Evolutionary conservation across 2,888 invertebrate genomes (phyloP).

Genomic region (Diloba caeruleocephala): DNA sequence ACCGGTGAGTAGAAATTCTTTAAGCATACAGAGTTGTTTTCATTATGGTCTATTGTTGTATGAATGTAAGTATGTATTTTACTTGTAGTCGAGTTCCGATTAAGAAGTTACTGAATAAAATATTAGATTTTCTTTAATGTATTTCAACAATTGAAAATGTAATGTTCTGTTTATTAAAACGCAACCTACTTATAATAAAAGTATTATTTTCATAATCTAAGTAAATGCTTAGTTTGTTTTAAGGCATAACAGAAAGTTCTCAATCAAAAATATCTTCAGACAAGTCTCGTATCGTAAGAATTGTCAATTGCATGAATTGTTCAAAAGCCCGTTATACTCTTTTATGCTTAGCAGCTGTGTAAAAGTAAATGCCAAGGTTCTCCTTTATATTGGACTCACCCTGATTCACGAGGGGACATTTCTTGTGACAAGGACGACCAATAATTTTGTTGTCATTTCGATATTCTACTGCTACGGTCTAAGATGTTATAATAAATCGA

Average conservation of each 20-base stretch:
- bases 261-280: background rate
- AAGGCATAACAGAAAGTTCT: background rate
- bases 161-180: too few species aligned
- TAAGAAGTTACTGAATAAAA: too few species aligned
- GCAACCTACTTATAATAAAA: too few species aligned
- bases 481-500: background rate
- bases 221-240: too few species aligned
- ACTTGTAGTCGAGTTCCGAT: too few species aligned
- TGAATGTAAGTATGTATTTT: too few species aligned
- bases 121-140: too few species aligned
- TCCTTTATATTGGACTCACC: slow-evolving; percentile 30
- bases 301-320: slow-evolving; percentile 4
- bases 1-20: too few species aligned
- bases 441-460: slow-evolving; percentile 18
- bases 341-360: slow-evolving; percentile 24
- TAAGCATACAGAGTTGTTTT: too few species aligned
- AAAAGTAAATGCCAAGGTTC: slow-evolving; percentile 44
- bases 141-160: too few species aligned
- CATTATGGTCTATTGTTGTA: too few species aligned
- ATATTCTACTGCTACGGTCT: slow-evolving; percentile 6
- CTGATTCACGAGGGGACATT: slow-evolving; percentile 23
- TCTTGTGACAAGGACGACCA: slow-evolving; percentile 8
- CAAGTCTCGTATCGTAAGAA: slow-evolving; percentile 1
- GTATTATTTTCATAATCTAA: too few species aligned
- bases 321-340: slow-evolving; percentile 8